Evolutionary conservation across 2,888 invertebrate genomes (phyloP), one percentile per base, ranked within the genome.

Genomic region (Meta bourneti): DNA sequence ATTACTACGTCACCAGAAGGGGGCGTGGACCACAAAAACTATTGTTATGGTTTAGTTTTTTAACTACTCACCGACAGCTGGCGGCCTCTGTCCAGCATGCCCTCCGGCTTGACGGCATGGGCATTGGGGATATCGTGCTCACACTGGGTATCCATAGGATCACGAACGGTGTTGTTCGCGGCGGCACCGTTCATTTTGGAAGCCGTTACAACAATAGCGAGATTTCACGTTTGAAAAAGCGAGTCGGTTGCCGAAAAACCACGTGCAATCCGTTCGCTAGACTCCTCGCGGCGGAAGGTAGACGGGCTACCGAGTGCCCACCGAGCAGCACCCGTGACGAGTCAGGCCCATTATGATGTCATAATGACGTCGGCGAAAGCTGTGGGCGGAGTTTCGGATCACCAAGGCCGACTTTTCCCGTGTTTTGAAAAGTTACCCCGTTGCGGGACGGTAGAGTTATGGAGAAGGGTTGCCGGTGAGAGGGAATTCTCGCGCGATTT

Each of bases 321-420:
- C 52, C 75, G 75, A 79, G 90, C 85, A 54, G 79, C 74, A 71
- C 34, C 80, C 75, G 85, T 90, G 81, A 90, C 90, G 85, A 78
- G 85, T 54, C 74, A 74, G 54, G 61, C 20, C 77, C 78, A 77
- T 77, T 82, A 81, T 91, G 86, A 91, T 81, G 87, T 91, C 91
- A 91, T 86, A 70, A 72, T 82, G 81, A 87, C 91, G 91, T 91
- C 34, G 69, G 72, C 61, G 61, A 20, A 6, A 69, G 34, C 1
- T 34, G 72, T 86, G 54, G 91, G 91, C 81, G 91, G 91, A 61
- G 83, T 90, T 84, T 84, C 49, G 20, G n/a, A 6, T 51, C 82
- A 70, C 78, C 78, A 79, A 75, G 89, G 89, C 77, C 77, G 82
- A 82, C 52, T 82, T 87, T 89, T 49, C 89, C 84, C 52, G 83